phyloP scores from a whole-genome alignment of 2,113 vertebrate species.

The Xenotilapia longispinis region DNA sequence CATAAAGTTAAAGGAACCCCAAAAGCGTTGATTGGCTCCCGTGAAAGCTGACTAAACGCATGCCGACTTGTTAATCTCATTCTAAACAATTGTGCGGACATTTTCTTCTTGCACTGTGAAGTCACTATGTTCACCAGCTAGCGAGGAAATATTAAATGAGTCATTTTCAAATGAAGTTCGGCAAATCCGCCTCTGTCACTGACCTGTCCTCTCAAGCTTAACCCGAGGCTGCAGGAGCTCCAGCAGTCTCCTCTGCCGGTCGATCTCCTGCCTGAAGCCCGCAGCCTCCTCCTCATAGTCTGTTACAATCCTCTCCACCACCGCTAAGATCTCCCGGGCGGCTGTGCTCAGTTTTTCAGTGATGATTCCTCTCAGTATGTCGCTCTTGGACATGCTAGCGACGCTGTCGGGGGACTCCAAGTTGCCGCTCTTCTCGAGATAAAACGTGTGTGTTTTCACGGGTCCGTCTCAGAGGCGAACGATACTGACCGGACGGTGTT shows the following conservation, averaged over 20 bases:
- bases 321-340: neutral
- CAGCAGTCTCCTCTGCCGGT: slow-evolving; percentile 13
- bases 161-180: neutral
- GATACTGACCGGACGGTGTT: neutral
- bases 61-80: neutral
- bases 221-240: slow-evolving; percentile 14
- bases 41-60: neutral
- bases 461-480: neutral
- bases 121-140: neutral
- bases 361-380: neutral
- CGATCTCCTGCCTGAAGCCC: neutral
- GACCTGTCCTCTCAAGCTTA: neutral
- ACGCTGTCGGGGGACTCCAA: neutral
- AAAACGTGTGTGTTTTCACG: neutral
- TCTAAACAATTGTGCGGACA: neutral
- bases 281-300: slow-evolving; percentile 22
- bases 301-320: slow-evolving; percentile 3
- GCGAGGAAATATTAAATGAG: neutral
- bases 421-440: neutral
- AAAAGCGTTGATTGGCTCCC: neutral
- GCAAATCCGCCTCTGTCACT: neutral
- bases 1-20: neutral
- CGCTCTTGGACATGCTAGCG: neutral
- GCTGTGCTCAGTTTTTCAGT: neutral
- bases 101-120: neutral